Conservation (phyloP, 2,113 vertebrate species). For the Halichoeres trimaculatus region DNA sequence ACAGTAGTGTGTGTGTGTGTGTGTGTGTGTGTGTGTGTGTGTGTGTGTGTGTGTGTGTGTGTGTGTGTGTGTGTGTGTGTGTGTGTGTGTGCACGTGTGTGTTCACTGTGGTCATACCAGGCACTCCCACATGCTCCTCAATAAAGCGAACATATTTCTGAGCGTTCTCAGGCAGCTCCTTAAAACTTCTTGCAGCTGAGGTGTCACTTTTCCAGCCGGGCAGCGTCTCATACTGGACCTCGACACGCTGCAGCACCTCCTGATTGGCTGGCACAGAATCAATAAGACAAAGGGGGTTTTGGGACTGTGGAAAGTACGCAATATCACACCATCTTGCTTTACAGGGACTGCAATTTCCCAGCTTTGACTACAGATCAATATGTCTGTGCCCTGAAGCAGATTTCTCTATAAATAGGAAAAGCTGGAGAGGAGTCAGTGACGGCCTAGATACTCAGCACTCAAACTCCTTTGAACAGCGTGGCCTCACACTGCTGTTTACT, state of each 20-base stretch:
- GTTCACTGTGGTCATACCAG: constrained; percentile 83
- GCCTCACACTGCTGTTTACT: too few relatives aligned
- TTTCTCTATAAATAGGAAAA: background rate
- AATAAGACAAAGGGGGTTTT: background rate
- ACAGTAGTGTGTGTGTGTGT: too few relatives aligned
- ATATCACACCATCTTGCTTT: constrained; percentile 39
- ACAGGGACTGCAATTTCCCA: background rate
- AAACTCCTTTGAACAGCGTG: too few relatives aligned
- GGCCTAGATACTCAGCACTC: too few relatives aligned
- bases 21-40: too few relatives aligned
- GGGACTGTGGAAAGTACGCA: background rate
- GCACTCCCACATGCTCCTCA: constrained; percentile 90
- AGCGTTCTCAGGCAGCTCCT: constrained; percentile 94
- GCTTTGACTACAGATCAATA: constrained; percentile 23
- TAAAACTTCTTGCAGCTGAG: constrained; percentile 89
- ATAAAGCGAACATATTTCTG: constrained; percentile 93
- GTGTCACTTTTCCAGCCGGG: constrained; percentile 95
- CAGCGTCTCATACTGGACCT: constrained; percentile 94
- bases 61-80: background rate
- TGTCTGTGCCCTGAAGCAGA: background rate
- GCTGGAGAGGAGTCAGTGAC: background rate
- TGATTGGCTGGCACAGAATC: constrained; percentile 89
- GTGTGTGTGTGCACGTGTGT: background rate
- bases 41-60: too few relatives aligned
- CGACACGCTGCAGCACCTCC: constrained; percentile 94